Evolutionary conservation across 2,888 invertebrate species (phyloP).

Genomic region (Rhyacophila evoluta): DNA sequence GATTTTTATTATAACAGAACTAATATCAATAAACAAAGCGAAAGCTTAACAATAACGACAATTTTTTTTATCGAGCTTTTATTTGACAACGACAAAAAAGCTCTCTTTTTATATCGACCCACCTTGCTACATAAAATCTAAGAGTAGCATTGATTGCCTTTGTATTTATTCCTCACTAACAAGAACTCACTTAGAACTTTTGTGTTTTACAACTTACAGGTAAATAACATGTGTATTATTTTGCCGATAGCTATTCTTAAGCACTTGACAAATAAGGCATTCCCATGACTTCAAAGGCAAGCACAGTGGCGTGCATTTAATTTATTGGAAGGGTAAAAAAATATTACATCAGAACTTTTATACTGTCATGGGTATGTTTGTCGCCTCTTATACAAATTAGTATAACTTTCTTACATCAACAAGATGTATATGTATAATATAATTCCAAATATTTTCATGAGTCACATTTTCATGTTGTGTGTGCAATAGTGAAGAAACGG

Average conservation of each 20-base stretch:
- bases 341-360: no score
- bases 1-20: neutral
- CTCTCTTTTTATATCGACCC: neutral
- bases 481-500: no score
- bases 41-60: no score
- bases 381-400: no score
- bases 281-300: neutral
- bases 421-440: no score
- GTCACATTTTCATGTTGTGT: no score
- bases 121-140: neutral
- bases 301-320: neutral
- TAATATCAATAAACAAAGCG: no score
- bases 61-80: no score
- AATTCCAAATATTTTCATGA: no score
- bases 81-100: neutral
- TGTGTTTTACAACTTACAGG: neutral
- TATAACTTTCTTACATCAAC: no score
- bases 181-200: neutral
- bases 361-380: no score
- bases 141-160: neutral
- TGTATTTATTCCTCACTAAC: neutral
- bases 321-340: neutral
- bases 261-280: slow-evolving; percentile 4
- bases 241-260: neutral
- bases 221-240: neutral